Conservation (phyloP, 2,888 invertebrate species). For the Elaeidobius kamerunicus region DNA sequence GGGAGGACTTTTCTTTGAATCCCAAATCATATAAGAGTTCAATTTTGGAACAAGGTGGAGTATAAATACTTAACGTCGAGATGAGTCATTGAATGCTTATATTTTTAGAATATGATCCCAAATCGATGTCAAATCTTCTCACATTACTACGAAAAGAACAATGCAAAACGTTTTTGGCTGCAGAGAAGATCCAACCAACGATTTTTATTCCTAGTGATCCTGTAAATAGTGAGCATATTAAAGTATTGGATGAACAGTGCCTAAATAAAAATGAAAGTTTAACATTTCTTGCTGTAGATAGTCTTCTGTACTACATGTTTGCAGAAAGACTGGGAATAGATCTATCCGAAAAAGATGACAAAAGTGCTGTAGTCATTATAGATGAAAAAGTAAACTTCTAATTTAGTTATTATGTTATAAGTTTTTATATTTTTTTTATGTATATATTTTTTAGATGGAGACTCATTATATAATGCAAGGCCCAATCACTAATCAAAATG, state of each 20-base stretch:
- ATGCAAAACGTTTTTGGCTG: conserved; percentile 44
- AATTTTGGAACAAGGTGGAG: neutral
- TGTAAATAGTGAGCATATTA: neutral
- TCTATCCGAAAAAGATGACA: conserved; percentile 56
- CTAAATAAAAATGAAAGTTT: conserved; percentile 62
- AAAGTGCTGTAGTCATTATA: conserved; percentile 67
- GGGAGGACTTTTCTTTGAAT: no score
- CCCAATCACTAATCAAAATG: conserved; percentile 52
- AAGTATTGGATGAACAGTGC: conserved; percentile 48
- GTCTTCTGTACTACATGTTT: conserved; percentile 67
- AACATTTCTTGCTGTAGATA: conserved; percentile 69
- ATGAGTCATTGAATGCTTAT: neutral
- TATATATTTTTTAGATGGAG: conserved; percentile 60
- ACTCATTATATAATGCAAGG: conserved; percentile 62
- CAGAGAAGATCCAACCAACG: conserved; percentile 48
- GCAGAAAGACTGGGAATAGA: conserved; percentile 74
- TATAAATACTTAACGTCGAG: neutral
- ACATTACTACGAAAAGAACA: conserved; percentile 36
- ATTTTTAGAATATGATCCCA: conserved; percentile 30
- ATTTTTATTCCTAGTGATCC: conserved; percentile 37
- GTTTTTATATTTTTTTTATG: no score
- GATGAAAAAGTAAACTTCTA: conserved; percentile 70
- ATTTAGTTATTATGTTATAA: no score
- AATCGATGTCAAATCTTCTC: conserved; percentile 54
- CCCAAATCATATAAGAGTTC: no score